phyloP scores from a whole-genome alignment of 1,140 invertebrate genomes.

The Brachionus koreanus region DNA sequence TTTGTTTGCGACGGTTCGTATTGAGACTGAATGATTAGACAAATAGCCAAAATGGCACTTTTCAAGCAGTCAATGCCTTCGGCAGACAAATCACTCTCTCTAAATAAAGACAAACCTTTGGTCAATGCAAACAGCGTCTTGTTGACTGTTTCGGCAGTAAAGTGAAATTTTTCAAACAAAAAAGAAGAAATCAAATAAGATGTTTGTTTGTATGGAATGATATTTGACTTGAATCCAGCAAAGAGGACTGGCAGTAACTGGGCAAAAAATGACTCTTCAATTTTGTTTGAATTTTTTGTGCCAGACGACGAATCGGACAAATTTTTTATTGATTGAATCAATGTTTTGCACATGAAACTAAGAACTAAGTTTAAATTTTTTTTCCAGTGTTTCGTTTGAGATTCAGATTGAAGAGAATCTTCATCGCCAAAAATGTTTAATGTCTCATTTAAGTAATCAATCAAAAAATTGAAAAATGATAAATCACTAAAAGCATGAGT shows the following conservation, averaged over 20 bases:
- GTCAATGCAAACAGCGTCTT: not conserved
- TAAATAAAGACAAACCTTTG: not conserved
- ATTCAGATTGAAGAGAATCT: not conserved
- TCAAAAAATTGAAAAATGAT: slow-evolving; percentile 29
- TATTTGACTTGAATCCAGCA: not conserved
- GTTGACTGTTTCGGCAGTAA: not conserved
- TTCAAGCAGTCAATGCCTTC: not conserved
- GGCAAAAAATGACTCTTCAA: slow-evolving; percentile 38
- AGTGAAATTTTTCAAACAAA: slow-evolving; percentile 35
- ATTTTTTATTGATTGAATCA: slow-evolving; percentile 34
- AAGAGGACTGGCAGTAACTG: slow-evolving; percentile 23
- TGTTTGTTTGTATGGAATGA: slow-evolving; percentile 18
- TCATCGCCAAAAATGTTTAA: not conserved
- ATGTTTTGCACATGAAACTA: not conserved
- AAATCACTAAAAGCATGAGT: slow-evolving; percentile 23
- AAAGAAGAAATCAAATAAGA: slow-evolving; percentile 12
- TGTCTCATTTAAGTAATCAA: not conserved
- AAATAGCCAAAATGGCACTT: slow-evolving; percentile 22
- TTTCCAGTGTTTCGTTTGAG: not conserved
- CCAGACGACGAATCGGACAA: not conserved
- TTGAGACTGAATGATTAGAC: not conserved
- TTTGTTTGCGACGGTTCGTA: not conserved
- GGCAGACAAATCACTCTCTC: not conserved
- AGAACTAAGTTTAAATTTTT: not conserved
- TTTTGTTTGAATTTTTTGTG: slow-evolving; percentile 32